A percentile compares a stretch with the other conserved stretches of the same genome.
These are phyloP conservation scores for Plemyria rubiginata DNA, from an alignment of 2,888 invertebrate genomes.

Conservation along the genomic window DNA sequence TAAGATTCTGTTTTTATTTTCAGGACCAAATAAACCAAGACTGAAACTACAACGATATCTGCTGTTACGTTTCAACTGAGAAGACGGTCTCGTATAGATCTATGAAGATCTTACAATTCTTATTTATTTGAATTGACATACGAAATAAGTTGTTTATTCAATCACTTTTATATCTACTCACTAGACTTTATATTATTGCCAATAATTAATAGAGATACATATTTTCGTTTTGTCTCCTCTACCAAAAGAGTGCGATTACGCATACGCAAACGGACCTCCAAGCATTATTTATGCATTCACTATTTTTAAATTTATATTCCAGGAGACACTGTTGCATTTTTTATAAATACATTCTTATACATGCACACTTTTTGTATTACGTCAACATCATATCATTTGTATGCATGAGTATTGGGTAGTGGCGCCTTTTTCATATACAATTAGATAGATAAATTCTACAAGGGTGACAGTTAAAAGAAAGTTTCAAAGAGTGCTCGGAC, in stretches of 20 bases:
- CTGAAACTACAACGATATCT: conserved; percentile 75
- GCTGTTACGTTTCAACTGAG: conserved; percentile 53
- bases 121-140: conserved; percentile 61
- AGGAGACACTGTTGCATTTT: conserved; percentile 7
- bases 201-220: conserved; percentile 9
- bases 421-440: conserved; percentile 6
- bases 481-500: background rate
- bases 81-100: conserved; percentile 51
- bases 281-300: conserved; percentile 27
- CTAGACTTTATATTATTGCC: conserved; percentile 26
- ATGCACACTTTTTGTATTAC: conserved; percentile 13
- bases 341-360: conserved; percentile 7
- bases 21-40: conserved; percentile 74
- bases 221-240: conserved; percentile 5
- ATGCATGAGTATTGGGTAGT: conserved; percentile 13
- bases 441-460: conserved; percentile 16
- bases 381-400: conserved; percentile 1
- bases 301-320: conserved; percentile 13
- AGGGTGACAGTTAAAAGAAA: conserved; percentile 5
- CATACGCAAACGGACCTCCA: conserved; percentile 3
- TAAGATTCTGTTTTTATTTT: conserved; percentile 42
- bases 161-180: conserved; percentile 28
- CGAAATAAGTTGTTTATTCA: conserved; percentile 36
- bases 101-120: conserved; percentile 52
- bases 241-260: background rate